A percentile compares a stretch with the other conserved stretches of the same genome.
Evolutionary conservation across 2,797 vertebrate genomes (phyloP).

Genomic region (Darevskia mixta): DNA sequence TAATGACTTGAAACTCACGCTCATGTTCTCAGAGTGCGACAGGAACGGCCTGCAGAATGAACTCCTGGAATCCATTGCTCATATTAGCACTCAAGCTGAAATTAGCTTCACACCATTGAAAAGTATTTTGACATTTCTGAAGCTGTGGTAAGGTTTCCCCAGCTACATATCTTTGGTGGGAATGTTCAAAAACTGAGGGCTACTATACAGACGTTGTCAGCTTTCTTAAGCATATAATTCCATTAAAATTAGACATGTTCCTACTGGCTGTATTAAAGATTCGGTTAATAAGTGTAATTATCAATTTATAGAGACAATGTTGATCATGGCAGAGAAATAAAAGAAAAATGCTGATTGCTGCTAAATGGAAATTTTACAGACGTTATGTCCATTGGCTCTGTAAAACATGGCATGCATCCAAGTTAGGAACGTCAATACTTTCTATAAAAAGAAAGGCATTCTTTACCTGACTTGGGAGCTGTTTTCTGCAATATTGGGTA

Average conservation of each 20-base stretch:
- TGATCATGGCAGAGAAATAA: neutral
- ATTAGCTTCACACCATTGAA: neutral
- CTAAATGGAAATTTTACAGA: neutral
- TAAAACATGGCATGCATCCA: neutral
- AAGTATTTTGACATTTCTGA: neutral
- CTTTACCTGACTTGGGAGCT: neutral
- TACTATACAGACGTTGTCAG: neutral
- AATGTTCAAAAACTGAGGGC: neutral
- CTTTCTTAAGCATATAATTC: neutral
- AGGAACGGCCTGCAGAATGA: neutral
- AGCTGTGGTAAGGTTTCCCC: neutral
- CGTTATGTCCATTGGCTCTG: neutral
- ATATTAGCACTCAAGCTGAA: neutral
- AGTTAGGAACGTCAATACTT: neutral
- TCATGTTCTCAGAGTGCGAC: neutral
- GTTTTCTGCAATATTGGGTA: too few relatives aligned
- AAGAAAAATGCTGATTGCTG: neutral
- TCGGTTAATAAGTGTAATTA: neutral
- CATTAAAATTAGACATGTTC: neutral
- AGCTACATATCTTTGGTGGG: neutral
- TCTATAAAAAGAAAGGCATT: neutral
- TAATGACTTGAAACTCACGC: slow-evolving; percentile 16
- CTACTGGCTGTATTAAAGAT: neutral
- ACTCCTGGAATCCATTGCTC: neutral
- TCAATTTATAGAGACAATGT: neutral